Percentiles rank a stretch among this genome's conserved stretches.
phyloP scores from a whole-genome alignment of 2,797 vertebrate species.

The Squalus acanthias region DNA sequence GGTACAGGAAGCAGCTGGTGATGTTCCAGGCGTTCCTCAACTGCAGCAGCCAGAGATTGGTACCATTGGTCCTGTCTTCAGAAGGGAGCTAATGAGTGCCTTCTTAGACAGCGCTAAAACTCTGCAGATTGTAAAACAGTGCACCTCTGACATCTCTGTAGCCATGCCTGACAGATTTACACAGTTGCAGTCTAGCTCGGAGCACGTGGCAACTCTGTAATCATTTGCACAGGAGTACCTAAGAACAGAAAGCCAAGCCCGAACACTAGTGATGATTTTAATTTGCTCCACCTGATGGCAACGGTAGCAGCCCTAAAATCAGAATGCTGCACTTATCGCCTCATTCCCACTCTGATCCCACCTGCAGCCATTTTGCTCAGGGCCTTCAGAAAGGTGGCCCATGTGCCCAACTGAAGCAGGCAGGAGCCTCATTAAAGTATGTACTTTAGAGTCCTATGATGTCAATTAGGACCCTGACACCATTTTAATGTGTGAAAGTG shows the following conservation, averaged over 20 bases:
- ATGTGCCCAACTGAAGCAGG: background rate
- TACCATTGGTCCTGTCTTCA: background rate
- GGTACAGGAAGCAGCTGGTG: background rate
- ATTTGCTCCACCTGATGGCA: background rate
- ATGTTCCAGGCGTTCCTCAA: background rate
- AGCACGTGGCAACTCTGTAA: background rate
- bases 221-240: background rate
- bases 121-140: background rate
- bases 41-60: background rate
- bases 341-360: background rate
- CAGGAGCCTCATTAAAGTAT: background rate
- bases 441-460: background rate
- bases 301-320: background rate
- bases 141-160: background rate
- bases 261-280: background rate
- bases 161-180: background rate
- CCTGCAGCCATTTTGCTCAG: background rate
- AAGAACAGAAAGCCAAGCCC: background rate
- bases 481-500: background rate
- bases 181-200: background rate
- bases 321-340: background rate
- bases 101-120: background rate
- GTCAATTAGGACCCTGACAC: background rate
- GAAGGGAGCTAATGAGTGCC: background rate
- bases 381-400: background rate